These are phyloP conservation scores for Sebastes itinus DNA, from an alignment of 2,797 vertebrate species.

Conservation along the genomic window DNA sequence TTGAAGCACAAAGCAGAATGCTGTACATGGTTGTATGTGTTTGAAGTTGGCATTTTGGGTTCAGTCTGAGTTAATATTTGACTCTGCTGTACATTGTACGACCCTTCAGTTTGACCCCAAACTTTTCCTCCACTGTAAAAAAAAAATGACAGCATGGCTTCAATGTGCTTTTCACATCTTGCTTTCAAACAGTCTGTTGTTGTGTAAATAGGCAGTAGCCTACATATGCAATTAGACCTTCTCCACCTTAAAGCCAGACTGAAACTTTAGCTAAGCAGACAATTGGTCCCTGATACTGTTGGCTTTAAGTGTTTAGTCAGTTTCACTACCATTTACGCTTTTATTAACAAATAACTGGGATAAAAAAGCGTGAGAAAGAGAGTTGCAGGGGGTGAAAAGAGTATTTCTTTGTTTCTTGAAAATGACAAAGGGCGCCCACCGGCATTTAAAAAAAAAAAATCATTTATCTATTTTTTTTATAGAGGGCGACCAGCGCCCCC, in stretches of 20 bases:
- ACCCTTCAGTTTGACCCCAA: neutral
- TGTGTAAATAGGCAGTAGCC: neutral
- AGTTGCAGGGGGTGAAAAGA: neutral
- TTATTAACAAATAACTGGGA: too few relatives aligned
- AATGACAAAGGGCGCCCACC: too few relatives aligned
- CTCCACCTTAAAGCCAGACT: neutral
- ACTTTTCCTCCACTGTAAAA: neutral
- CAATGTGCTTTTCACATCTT: neutral
- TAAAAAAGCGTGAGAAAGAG: too few relatives aligned
- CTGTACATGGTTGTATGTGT: neutral
- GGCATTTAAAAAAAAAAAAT: too few relatives aligned
- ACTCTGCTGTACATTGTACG: neutral
- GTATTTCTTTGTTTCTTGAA: neutral
- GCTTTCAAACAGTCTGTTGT: neutral
- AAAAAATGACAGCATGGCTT: neutral
- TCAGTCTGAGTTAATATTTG: constrained; percentile 56
- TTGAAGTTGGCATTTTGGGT: constrained; percentile 1
- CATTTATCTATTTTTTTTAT: too few relatives aligned
- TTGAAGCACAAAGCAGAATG: neutral
- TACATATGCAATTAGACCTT: neutral
- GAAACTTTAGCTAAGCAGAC: neutral
- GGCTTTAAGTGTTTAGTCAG: too few relatives aligned
- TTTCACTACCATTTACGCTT: too few relatives aligned
- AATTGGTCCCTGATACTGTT: too few relatives aligned
- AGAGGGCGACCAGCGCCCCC: too few relatives aligned